A percentile compares a stretch with the other conserved stretches of the same genome.
These are phyloP conservation scores for Globodera rostochiensis DNA, from an alignment of 1,140 invertebrate genomes.

Conservation along the genomic window DNA sequence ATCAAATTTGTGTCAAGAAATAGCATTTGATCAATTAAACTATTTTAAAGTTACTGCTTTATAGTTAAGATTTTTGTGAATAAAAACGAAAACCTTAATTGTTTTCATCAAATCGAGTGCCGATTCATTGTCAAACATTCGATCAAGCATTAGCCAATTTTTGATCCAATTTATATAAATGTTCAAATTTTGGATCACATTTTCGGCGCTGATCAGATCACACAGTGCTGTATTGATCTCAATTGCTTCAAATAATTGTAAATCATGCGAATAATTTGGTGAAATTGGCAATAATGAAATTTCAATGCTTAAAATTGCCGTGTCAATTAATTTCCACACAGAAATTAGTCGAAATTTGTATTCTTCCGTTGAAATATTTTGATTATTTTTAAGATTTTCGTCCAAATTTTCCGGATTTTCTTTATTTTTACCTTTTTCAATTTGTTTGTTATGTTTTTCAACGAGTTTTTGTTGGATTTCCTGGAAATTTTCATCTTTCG, in stretches of 20 bases:
- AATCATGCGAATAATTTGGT: not conserved
- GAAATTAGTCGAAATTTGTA: not conserved
- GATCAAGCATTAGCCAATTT: not conserved
- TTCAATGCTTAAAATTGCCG: not conserved
- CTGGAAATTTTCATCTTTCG: too few relatives aligned
- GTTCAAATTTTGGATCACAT: not conserved
- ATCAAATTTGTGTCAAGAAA: too few relatives aligned
- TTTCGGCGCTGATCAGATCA: not conserved
- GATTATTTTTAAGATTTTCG: not conserved
- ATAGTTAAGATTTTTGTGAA: too few relatives aligned
- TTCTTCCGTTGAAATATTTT: not conserved
- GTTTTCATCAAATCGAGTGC: not conserved
- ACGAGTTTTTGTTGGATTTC: too few relatives aligned
- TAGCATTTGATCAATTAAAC: too few relatives aligned
- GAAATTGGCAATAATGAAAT: not conserved
- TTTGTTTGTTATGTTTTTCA: too few relatives aligned
- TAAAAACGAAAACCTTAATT: not conserved
- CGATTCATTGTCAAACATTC: not conserved
- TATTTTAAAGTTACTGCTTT: too few relatives aligned
- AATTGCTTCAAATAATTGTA: not conserved
- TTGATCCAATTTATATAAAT: not conserved
- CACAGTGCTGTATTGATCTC: not conserved
- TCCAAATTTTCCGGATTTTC: not conserved
- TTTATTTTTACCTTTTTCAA: too few relatives aligned
- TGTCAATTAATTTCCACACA: not conserved